These are phyloP conservation scores for Pilophorus perplexus DNA, from an alignment of 2,888 invertebrate genomes.

Conservation along the genomic window DNA sequence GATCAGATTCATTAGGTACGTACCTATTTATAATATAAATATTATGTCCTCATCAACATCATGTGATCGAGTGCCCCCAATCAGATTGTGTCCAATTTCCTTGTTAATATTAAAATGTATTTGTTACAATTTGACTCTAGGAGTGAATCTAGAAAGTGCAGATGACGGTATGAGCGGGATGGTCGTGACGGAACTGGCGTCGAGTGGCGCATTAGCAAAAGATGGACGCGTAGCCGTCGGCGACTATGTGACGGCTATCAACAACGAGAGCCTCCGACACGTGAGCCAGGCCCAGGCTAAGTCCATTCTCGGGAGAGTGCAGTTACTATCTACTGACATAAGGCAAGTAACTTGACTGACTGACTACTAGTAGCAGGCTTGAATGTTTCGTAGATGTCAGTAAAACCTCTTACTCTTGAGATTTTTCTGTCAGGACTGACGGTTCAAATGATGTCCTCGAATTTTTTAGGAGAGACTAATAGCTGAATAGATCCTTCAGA, in stretches of 20 bases:
- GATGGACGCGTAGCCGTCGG: conserved; percentile 59
- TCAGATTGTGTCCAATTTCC: too few relatives aligned
- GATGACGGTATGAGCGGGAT: conserved; percentile 60
- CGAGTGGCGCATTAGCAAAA: conserved; percentile 57
- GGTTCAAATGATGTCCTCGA: too few relatives aligned
- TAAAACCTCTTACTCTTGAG: too few relatives aligned
- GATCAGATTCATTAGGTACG: conserved; percentile 58
- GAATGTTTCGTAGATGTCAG: too few relatives aligned
- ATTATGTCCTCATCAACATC: too few relatives aligned
- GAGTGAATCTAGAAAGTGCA: conserved; percentile 59
- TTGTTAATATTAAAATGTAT: too few relatives aligned
- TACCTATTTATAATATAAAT: too few relatives aligned
- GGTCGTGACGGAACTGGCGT: conserved; percentile 53
- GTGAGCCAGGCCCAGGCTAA: conserved; percentile 60
- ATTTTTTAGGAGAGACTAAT: too few relatives aligned
- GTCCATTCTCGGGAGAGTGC: conserved; percentile 59
- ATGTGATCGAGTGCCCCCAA: too few relatives aligned
- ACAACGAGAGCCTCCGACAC: conserved; percentile 59
- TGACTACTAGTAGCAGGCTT: too few relatives aligned
- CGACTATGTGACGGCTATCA: conserved; percentile 59
- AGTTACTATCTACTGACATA: conserved; percentile 59
- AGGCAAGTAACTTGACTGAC: conserved; percentile 55
- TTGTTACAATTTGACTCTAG: conserved; percentile 51
- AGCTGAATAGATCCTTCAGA: too few relatives aligned
- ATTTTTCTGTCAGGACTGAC: too few relatives aligned